Evolutionary conservation across 2,888 invertebrate genomes (phyloP), one percentile per base, ranked within the genome.

Genomic region (Scaptomyza tumidula): DNA sequence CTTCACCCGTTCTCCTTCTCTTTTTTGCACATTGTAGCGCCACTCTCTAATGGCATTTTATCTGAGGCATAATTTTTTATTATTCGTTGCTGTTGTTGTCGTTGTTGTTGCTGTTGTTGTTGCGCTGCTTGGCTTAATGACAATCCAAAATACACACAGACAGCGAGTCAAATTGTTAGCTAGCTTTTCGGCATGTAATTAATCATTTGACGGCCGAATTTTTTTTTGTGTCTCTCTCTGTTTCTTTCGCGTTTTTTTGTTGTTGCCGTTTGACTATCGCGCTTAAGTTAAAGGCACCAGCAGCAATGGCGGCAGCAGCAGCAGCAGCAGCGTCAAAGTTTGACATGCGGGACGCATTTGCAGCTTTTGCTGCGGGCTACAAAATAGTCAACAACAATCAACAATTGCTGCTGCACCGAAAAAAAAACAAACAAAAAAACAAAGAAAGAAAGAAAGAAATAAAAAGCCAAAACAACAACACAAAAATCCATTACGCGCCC

Each of bases 1-100:
- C 19, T 19, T 1, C 19, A 1, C 19, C 19, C 19, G 19, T 14
- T 49, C 48, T 16, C 1, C 31, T 6, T 11, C 27, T 44, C 27
- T 44, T 46, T 35, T 49, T 64, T 65, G 70, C 63, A 64, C 45
- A 53, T 33, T 53, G 63, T 37, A 73, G 75, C 78, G 78, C 66
- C 71, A 58, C 71, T 76, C 87, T 89, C 86, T 87, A 87, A 87
- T 87, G 88, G 88, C 81, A 89, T 88, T 87, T 87, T 89, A 89
- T 89, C 87, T 84, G 75, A 80, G 78, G 88, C 86, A 87, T 89
- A 88, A 86, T 89, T 87, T 88, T 89, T 87, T 88, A 88, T 87
- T 88, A 86, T 89, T 85, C 61, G 39, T 35, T 69, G 63, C 31
- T 55, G 50, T 46, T 49, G 57, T 11, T 76, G 43, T n/a, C 55